A percentile compares a stretch with the other conserved stretches of the same genome.
Evolutionary conservation across 2,113 vertebrate species (phyloP).

Genomic region (Anhinga rufa): DNA sequence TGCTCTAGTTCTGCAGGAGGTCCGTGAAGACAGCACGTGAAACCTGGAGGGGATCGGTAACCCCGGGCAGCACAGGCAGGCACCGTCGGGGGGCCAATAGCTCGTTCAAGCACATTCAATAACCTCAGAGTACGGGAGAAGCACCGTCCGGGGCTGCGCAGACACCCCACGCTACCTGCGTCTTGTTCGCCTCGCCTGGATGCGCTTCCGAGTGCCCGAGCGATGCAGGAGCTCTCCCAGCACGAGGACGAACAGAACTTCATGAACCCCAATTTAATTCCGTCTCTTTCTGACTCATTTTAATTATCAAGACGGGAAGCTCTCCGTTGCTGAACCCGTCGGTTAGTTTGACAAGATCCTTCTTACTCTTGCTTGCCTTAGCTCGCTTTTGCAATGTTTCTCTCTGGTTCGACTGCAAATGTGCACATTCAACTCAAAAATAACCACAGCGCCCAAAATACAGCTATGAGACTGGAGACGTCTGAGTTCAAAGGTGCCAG

Average conservation of each 20-base stretch:
- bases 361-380: background rate
- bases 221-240: background rate
- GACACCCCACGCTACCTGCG: background rate
- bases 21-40: fast-evolving
- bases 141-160: background rate
- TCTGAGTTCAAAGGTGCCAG: background rate
- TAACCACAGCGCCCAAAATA: background rate
- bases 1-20: background rate
- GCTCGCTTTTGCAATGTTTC: background rate
- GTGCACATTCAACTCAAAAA: background rate
- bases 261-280: background rate
- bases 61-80: background rate
- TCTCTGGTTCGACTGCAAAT: background rate
- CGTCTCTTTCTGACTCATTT: background rate
- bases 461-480: background rate
- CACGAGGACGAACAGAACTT: background rate
- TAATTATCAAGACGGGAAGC: background rate
- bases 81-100: fast-evolving
- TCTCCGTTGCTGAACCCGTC: background rate
- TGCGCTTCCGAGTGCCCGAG: background rate
- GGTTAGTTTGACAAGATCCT: background rate
- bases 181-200: background rate
- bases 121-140: background rate
- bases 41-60: background rate
- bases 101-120: background rate